Conservation (phyloP, 2,113 vertebrate genomes). For the Lagenorhynchus albirostris region DNA sequence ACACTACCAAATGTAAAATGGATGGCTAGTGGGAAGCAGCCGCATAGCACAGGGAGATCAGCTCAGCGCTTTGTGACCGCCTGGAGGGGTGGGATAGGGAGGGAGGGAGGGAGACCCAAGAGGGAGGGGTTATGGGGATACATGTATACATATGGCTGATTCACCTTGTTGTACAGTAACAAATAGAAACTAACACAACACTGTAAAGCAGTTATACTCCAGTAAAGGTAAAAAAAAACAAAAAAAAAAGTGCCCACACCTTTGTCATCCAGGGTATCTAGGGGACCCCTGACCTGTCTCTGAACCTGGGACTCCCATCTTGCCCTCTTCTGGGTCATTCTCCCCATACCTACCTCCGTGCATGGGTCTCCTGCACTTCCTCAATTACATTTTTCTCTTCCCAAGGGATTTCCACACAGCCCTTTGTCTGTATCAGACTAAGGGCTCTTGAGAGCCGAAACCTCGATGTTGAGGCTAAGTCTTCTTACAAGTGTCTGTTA, state of each 20-base stretch:
- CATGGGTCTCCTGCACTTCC: neutral
- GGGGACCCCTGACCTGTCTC: no score
- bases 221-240: neutral
- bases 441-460: neutral
- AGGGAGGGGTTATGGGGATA: no score
- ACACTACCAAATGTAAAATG: no score
- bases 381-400: neutral
- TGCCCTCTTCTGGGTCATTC: neutral
- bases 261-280: fast-evolving
- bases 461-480: neutral
- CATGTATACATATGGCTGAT: no score
- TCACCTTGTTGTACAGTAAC: no score
- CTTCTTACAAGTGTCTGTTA: neutral
- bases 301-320: neutral
- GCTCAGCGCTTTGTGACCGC: fast-evolving
- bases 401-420: neutral
- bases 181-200: no score
- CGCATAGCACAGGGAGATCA: no score
- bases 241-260: neutral
- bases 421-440: neutral
- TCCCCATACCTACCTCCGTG: neutral
- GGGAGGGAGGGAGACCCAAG: no score
- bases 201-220: no score
- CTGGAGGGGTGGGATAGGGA: no score
- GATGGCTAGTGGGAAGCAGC: no score